phyloP scores from a whole-genome alignment of 1,140 invertebrate species.

The Maniola jurtina region DNA sequence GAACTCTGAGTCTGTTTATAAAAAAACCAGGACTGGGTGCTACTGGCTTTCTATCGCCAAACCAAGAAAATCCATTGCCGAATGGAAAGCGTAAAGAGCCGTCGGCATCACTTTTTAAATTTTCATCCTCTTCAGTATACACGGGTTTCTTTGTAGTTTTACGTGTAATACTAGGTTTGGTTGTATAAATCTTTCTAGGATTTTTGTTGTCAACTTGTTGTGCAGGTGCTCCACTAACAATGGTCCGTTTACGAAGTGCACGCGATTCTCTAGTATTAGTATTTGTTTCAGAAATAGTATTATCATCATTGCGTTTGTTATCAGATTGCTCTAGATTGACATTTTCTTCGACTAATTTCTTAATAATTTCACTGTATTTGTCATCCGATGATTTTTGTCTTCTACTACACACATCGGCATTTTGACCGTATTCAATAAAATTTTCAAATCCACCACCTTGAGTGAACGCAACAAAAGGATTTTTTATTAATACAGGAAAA shows the following conservation, averaged over 20 bases:
- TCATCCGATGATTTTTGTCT: slow-evolving; percentile 49
- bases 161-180: slow-evolving; percentile 41
- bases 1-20: slow-evolving; percentile 82
- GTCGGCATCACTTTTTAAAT: slow-evolving; percentile 44
- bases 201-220: slow-evolving; percentile 43
- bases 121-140: slow-evolving; percentile 30
- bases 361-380: slow-evolving; percentile 23
- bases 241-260: slow-evolving; percentile 51
- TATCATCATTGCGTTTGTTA: slow-evolving; percentile 14
- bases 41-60: slow-evolving; percentile 57
- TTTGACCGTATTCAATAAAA: slow-evolving; percentile 80
- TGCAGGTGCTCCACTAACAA: slow-evolving; percentile 29
- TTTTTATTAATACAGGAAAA: slow-evolving; percentile 80
- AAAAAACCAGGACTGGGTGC: slow-evolving; percentile 79
- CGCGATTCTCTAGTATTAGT: slow-evolving; percentile 48
- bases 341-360: slow-evolving; percentile 21
- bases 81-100: slow-evolving; percentile 56
- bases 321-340: slow-evolving; percentile 7
- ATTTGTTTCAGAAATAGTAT: slow-evolving; percentile 21
- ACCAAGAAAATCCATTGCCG: slow-evolving; percentile 53
- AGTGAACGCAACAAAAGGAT: slow-evolving; percentile 75
- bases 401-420: slow-evolving; percentile 72
- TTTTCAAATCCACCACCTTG: slow-evolving; percentile 74
- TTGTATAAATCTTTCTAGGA: slow-evolving; percentile 43
- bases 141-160: slow-evolving; percentile 46